Percentiles rank a stretch among this genome's conserved stretches.
Conservation (phyloP, 2,797 vertebrate genomes). For the Acanthurus lineatus region DNA sequence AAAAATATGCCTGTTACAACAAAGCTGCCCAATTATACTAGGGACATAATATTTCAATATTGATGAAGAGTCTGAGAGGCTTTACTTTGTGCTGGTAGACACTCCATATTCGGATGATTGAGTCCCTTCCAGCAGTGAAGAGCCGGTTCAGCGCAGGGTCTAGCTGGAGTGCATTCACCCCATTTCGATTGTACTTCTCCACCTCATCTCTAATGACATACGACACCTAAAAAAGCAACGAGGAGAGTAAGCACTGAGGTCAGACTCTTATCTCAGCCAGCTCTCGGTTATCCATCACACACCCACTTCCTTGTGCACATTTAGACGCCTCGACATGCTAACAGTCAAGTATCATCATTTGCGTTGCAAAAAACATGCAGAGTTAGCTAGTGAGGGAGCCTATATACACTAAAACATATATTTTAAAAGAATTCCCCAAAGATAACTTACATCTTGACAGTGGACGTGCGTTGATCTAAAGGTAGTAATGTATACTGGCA, state of each 20-base stretch:
- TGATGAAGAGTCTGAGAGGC: neutral
- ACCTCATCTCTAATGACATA: constrained; percentile 99
- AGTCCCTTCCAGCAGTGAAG: constrained; percentile 97
- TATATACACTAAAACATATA: neutral
- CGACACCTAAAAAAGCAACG: constrained; percentile 89
- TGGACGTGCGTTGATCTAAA: neutral
- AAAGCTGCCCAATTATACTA: neutral
- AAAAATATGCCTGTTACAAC: neutral
- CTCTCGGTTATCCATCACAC: neutral
- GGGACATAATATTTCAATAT: neutral
- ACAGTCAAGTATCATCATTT: neutral
- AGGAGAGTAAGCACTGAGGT: neutral
- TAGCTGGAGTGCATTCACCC: constrained; percentile 97
- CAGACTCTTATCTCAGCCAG: neutral
- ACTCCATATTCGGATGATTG: constrained; percentile 99
- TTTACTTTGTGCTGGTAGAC: constrained; percentile 98
- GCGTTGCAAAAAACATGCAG: neutral
- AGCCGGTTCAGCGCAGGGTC: constrained; percentile 96
- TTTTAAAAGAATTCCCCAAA: fast-evolving
- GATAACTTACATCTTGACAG: no score
- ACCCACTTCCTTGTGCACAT: constrained; percentile 9
- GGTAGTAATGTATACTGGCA: neutral
- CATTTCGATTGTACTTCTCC: constrained; percentile 98
- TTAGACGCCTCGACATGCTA: neutral
- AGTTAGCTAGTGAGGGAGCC: neutral